Conservation (phyloP, 2,113 vertebrate genomes). For the Arvicanthis niloticus region DNA sequence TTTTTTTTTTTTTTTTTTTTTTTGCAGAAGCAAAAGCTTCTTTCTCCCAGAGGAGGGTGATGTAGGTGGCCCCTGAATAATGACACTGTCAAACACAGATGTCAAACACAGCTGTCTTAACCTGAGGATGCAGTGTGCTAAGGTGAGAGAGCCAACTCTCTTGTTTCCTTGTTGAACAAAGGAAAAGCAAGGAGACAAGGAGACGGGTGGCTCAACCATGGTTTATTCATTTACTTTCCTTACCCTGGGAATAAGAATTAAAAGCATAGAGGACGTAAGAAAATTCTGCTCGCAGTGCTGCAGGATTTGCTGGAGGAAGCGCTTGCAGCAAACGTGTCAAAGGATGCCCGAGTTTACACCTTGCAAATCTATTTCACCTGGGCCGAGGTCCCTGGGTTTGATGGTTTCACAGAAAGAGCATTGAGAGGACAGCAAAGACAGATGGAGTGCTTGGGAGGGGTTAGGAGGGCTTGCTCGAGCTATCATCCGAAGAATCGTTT, state of each 20-base stretch:
- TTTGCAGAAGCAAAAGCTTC: conserved; percentile 55
- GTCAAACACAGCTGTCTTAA: not conserved
- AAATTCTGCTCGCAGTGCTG: not conserved
- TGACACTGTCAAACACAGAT: not conserved
- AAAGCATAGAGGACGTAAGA: not conserved
- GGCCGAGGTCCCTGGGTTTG: not conserved
- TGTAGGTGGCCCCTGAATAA: conserved; percentile 28
- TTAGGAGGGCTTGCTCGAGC: not conserved
- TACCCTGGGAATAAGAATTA: not conserved
- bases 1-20: conserved; percentile 51
- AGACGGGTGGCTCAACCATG: not conserved
- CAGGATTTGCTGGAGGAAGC: not conserved
- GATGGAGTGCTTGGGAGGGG: not conserved
- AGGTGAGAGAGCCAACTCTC: conserved; percentile 5
- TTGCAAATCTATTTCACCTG: not conserved
- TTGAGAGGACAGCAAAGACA: not conserved
- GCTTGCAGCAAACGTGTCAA: not conserved
- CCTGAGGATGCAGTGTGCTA: conserved; percentile 18
- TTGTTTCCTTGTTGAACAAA: conserved; percentile 52
- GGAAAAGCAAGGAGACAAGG: conserved; percentile 33
- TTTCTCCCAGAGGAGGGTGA: conserved; percentile 43
- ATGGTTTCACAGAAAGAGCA: not conserved
- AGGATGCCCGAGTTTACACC: not conserved
- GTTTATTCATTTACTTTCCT: not conserved
- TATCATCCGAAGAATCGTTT: fast-evolving